Evolutionary conservation across 2,113 vertebrate genomes (phyloP), one percentile per base, ranked within the genome.

Genomic region (Ameiurus melas): DNA sequence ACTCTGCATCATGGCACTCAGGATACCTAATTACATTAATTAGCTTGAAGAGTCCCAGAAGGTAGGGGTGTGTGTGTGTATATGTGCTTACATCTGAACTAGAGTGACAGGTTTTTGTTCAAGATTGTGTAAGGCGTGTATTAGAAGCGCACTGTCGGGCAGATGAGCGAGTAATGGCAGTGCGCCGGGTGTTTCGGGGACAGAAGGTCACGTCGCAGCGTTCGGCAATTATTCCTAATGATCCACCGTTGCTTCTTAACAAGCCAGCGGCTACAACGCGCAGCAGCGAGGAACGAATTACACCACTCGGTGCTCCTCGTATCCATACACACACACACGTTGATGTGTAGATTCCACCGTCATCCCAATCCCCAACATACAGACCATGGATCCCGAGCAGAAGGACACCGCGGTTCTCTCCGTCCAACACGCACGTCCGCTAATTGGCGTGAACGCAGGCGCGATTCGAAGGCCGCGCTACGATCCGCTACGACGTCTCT

Each of bases 391-490:
- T 27, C 36, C 8, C 80, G 86, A 91, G 92, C 84, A 89, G 73
- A 83, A 64, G 20, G 14, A 75, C 12, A 75, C 22, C 71, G 9
- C 6, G 43, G 43, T 6, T 75, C 71, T 75, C 68, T 13, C 64
- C 78, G 62, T 70, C 55, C 82, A 87, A 86, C 82, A 77, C 89
- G 83, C 66, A 92, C 87, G 90, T 43, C 73, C 90, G 92, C 84
- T 85, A 87, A 90, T 92, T 90, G 92, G 91, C 91, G 89, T 14
- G 90, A 93, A 85, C 87, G 80, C 89, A 92, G 91, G 91, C 87
- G 83, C 85, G 92, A 62, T 89, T 71, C 85, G 91, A 92, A 91
- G 93, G 92, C 91, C 66, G 43, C 39, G 7, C 20, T 13, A 13
- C 73, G 47, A 47, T 77, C 73, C 47, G 73, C 73, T 83, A 81